These are phyloP conservation scores for Ephydatia muelleri DNA, from an alignment of 37 sponge, comb jelly and placozoan species.

Conservation along the genomic window DNA sequence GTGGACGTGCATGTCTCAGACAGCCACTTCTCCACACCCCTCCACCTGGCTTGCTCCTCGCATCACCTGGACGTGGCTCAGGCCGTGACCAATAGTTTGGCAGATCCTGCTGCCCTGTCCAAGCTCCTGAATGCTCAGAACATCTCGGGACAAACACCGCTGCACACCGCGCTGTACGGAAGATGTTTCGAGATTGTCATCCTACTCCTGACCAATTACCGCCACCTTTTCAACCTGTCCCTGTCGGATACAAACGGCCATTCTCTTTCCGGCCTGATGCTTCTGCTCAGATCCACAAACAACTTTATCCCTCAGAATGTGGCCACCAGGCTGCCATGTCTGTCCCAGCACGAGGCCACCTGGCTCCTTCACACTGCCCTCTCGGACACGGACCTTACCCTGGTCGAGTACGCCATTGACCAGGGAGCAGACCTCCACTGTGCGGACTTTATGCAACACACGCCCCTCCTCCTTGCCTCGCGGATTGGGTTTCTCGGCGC, in stretches of 20 bases:
- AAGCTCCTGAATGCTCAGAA: conserved; percentile 16
- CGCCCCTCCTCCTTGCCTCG: conserved; percentile 50
- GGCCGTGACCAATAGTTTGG: background rate
- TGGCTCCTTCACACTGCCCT: conserved; percentile 30
- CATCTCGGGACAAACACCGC: conserved; percentile 5
- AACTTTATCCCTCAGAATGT: background rate
- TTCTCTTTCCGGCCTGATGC: conserved; percentile 14
- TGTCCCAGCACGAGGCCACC: conserved; percentile 42
- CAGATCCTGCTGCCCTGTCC: background rate
- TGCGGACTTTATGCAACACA: conserved; percentile 55
- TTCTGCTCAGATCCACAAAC: background rate
- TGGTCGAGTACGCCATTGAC: background rate
- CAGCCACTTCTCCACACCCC: conserved; percentile 23
- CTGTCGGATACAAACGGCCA: conserved; percentile 20
- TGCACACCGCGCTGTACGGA: conserved; percentile 32
- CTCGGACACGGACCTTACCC: background rate
- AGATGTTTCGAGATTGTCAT: conserved; percentile 25
- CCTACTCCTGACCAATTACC: conserved; percentile 18
- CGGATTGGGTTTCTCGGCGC: conserved; percentile 22
- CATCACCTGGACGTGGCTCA: conserved; percentile 12
- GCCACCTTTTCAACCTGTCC: background rate
- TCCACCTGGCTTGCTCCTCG: conserved; percentile 41
- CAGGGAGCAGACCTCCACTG: conserved; percentile 36
- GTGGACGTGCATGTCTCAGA: background rate
- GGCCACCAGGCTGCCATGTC: conserved; percentile 3